Evolutionary conservation across 2,113 vertebrate species (phyloP).

Genomic region (Apistogramma diplotaenia): DNA sequence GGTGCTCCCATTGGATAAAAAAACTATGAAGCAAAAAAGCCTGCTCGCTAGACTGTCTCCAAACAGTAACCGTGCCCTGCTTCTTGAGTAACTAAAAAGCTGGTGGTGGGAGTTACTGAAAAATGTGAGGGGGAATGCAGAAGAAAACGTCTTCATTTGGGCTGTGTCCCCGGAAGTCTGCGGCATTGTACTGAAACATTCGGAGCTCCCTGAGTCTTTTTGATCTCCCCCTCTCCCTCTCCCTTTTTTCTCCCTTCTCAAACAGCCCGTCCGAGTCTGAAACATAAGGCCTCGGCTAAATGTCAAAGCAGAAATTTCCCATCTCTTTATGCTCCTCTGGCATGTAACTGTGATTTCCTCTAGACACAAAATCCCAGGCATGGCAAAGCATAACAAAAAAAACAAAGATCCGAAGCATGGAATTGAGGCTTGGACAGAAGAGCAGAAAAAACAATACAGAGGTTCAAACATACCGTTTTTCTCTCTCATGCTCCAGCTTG

Average conservation of each 20-base stretch:
- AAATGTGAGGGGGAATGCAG: slow-evolving; percentile 15
- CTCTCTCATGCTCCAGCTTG: slow-evolving; percentile 93
- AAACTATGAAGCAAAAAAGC: slow-evolving; percentile 24
- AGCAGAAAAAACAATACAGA: slow-evolving; percentile 60
- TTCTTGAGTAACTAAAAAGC: slow-evolving; percentile 29
- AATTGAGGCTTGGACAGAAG: slow-evolving; percentile 45
- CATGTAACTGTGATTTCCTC: slow-evolving; percentile 54
- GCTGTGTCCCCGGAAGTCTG: slow-evolving; percentile 48
- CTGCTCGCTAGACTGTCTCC: not conserved
- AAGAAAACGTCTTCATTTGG: slow-evolving; percentile 50
- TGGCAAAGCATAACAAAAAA: slow-evolving; percentile 56
- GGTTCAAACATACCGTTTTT: slow-evolving; percentile 85
- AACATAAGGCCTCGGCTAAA: slow-evolving; percentile 52
- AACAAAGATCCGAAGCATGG: slow-evolving; percentile 48
- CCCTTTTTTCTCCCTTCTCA: not conserved
- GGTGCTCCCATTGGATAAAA: slow-evolving; percentile 18
- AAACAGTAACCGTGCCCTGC: slow-evolving; percentile 18
- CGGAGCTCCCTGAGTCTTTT: slow-evolving; percentile 25
- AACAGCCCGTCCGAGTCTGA: slow-evolving; percentile 14
- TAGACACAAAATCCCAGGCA: slow-evolving; percentile 56
- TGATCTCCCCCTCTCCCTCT: not conserved
- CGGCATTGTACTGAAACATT: slow-evolving; percentile 46
- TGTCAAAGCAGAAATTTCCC: slow-evolving; percentile 63
- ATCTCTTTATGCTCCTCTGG: slow-evolving; percentile 50
- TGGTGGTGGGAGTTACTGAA: not conserved